phyloP scores from a whole-genome alignment of 2,797 vertebrate genomes.

The Caiman crocodilus region DNA sequence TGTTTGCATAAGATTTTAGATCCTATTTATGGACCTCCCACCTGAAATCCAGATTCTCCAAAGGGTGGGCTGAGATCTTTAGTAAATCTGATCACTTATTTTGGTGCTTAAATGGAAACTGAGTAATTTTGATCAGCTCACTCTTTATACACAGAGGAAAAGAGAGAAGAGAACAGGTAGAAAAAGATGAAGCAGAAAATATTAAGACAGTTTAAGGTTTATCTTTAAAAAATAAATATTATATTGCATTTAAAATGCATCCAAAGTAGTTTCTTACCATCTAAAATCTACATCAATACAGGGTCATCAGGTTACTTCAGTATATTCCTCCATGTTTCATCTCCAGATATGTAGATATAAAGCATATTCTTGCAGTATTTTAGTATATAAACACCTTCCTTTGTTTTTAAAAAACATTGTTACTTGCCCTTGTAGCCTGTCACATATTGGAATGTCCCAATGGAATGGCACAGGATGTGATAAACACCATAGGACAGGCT shows the following conservation, averaged over 20 bases:
- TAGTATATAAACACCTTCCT: not conserved
- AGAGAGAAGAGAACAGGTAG: not conserved
- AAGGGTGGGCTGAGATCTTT: not conserved
- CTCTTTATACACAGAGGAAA: not conserved
- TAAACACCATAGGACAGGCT: conserved; percentile 92
- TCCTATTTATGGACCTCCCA: not conserved
- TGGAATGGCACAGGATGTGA: conserved; percentile 89
- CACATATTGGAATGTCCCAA: conserved; percentile 92
- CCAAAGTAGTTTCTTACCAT: not conserved
- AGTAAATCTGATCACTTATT: not conserved
- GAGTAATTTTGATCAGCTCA: not conserved
- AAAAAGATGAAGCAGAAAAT: not conserved
- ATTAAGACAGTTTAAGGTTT: not conserved
- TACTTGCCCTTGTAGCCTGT: conserved; percentile 83
- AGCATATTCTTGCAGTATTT: not conserved
- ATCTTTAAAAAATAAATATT: not conserved
- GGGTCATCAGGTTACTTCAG: not conserved
- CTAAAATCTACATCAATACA: not conserved
- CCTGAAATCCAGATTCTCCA: not conserved
- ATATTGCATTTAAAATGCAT: not conserved
- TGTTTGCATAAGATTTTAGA: not conserved
- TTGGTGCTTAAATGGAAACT: not conserved
- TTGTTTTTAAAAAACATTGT: conserved; percentile 19
- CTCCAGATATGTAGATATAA: not conserved
- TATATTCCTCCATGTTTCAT: not conserved